Evolutionary conservation across 2,797 vertebrate genomes (phyloP), one percentile per base, ranked within the genome.

Genomic region (Chanos chanos): DNA sequence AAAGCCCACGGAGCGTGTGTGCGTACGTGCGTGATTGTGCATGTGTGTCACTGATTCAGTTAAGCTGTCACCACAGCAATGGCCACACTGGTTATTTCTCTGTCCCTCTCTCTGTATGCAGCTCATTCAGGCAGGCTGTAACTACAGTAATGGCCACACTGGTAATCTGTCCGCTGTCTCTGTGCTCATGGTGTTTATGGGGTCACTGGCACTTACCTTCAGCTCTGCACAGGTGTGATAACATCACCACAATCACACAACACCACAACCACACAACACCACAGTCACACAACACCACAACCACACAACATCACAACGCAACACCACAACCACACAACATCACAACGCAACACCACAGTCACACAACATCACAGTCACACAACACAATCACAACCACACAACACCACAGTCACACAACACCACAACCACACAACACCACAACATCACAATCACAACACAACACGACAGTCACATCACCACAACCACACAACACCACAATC

Each of bases 161-260:
- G 93, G 93, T 1, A 91, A 94, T 39, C 86, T 94, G 1, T 94
- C 93, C 1, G 77, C 79, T 0, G 7, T 89, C 54, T 91, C 91
- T 0, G 75, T 90, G 53, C 70, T 87, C 0, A 72, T 94, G 48
- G 74, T 85, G 0, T 88, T 89, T 13, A 73, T 75, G 0, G 92
- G 90, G 0, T 91, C 92, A 16, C 48, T 93, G 50, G 83, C 89
- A 1, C 74, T 80, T 1, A 64, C 82, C 47, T 89, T 89, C 51
- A 77, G 85, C 13, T 91, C 90, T 34, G 50, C 90, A 15, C 89
- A 92, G 92, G 93, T 94, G 72, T 13, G 30, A n/a, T n/a, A n/a
- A 7, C 47, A 25, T 10, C 19, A 7, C 10, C 25, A 59, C 27
- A 64, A 28, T 55, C 18, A 40, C 4, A 33, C 36, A 45, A 21